A percentile compares a stretch with the other conserved stretches of the same genome.
Conservation (phyloP, 2,888 invertebrate species). For the Heteromyza rotundicornis region DNA sequence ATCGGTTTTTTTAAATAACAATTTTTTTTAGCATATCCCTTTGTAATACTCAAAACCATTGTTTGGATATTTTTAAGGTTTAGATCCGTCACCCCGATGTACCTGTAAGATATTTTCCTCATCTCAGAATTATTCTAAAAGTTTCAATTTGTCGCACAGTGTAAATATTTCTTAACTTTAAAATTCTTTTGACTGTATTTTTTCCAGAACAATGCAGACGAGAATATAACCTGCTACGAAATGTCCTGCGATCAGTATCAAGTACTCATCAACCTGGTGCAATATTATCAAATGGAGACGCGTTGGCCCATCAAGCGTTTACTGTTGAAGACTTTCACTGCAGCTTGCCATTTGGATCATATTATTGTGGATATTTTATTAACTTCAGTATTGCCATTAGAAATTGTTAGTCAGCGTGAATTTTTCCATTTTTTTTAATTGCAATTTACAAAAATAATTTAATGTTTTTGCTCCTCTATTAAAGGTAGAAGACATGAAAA, state of each 20-base stretch:
- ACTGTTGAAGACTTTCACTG: slow-evolving; percentile 83
- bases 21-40: too few relatives aligned
- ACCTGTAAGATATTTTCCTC: too few relatives aligned
- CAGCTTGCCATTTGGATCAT: slow-evolving; percentile 84
- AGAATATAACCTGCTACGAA: slow-evolving; percentile 83
- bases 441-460: not conserved
- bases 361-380: slow-evolving; percentile 82
- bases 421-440: not conserved
- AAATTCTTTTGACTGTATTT: too few relatives aligned
- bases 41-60: too few relatives aligned
- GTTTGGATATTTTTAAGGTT: too few relatives aligned
- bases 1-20: too few relatives aligned
- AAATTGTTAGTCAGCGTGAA: slow-evolving; percentile 73
- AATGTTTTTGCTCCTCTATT: slow-evolving; percentile 35
- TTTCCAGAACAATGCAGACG: slow-evolving; percentile 89
- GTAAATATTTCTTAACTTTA: too few relatives aligned
- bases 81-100: too few relatives aligned
- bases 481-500: slow-evolving; percentile 74
- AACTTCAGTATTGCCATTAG: slow-evolving; percentile 87
- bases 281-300: slow-evolving; percentile 96
- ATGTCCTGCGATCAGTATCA: slow-evolving; percentile 84
- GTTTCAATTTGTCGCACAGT: too few relatives aligned
- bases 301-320: slow-evolving; percentile 84
- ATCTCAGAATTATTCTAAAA: too few relatives aligned
- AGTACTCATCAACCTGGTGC: slow-evolving; percentile 82